A percentile compares a stretch with the other conserved stretches of the same genome.
Evolutionary conservation across 2,113 vertebrate species (phyloP).

Genomic region (Amblyornis subalaris): DNA sequence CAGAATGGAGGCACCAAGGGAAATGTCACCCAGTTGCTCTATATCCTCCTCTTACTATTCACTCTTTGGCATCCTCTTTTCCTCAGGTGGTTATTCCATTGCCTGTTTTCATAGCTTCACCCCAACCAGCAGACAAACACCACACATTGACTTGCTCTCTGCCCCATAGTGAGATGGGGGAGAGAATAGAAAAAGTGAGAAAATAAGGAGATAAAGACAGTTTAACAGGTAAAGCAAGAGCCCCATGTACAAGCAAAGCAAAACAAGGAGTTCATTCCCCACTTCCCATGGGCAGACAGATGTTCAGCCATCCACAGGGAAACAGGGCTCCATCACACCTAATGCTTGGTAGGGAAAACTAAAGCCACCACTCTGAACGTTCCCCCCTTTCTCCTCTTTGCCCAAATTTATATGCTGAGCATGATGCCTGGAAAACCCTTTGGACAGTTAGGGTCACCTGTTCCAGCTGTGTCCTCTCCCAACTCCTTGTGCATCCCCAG

Average conservation of each 20-base stretch:
- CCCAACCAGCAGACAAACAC: background rate
- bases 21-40: background rate
- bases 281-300: background rate
- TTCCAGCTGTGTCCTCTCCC: background rate
- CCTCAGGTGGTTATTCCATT: background rate
- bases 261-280: background rate
- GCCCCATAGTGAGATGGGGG: background rate
- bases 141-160: background rate
- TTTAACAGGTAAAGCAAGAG: background rate
- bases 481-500: background rate
- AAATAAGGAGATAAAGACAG: background rate
- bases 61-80: background rate
- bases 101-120: background rate
- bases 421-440: background rate
- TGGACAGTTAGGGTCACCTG: background rate
- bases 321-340: background rate
- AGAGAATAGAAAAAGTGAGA: background rate
- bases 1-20: background rate
- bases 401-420: background rate
- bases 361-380: background rate
- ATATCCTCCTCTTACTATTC: background rate
- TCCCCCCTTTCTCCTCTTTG: background rate
- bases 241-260: background rate
- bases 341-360: background rate
- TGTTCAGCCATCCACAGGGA: background rate